These are phyloP conservation scores for Eueides isabella DNA, from an alignment of 1,140 invertebrate genomes.

Conservation along the genomic window DNA sequence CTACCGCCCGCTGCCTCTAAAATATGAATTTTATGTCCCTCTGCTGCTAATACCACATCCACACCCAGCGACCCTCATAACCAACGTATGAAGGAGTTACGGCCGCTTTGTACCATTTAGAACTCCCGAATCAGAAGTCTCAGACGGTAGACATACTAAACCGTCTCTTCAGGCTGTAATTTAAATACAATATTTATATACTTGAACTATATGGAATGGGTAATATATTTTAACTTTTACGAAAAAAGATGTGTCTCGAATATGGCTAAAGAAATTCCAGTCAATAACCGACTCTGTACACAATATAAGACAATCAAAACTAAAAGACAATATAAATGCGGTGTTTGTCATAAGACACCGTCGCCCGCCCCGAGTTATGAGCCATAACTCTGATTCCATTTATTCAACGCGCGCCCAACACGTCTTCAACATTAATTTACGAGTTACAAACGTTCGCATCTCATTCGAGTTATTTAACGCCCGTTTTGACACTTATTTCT, in stretches of 20 bases:
- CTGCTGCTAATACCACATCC: slow-evolving; percentile 72
- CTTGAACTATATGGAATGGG: background rate
- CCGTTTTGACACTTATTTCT: slow-evolving; percentile 71
- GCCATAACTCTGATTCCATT: slow-evolving; percentile 79
- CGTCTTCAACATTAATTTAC: slow-evolving; percentile 76
- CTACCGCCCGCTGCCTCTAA: slow-evolving; percentile 62
- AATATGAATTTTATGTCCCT: slow-evolving; percentile 78
- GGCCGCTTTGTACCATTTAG: slow-evolving; percentile 26
- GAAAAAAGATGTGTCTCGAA: background rate
- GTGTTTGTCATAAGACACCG: slow-evolving; percentile 57
- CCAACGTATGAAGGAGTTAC: slow-evolving; percentile 39
- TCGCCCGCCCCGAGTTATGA: slow-evolving; percentile 65
- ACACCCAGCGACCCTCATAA: slow-evolving; percentile 68
- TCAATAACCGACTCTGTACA: slow-evolving; percentile 30
- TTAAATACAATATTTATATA: background rate
- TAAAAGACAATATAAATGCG: slow-evolving; percentile 56
- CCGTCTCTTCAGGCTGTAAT: background rate
- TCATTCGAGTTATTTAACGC: slow-evolving; percentile 73
- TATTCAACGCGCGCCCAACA: slow-evolving; percentile 59
- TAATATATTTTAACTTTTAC: no score
- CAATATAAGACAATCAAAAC: slow-evolving; percentile 43
- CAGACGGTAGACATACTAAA: background rate
- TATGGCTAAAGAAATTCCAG: slow-evolving; percentile 1
- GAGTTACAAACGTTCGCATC: slow-evolving; percentile 67
- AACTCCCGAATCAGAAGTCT: slow-evolving; percentile 18